Conservation (phyloP, 2,888 invertebrate species). For the Erynnis tages region DNA sequence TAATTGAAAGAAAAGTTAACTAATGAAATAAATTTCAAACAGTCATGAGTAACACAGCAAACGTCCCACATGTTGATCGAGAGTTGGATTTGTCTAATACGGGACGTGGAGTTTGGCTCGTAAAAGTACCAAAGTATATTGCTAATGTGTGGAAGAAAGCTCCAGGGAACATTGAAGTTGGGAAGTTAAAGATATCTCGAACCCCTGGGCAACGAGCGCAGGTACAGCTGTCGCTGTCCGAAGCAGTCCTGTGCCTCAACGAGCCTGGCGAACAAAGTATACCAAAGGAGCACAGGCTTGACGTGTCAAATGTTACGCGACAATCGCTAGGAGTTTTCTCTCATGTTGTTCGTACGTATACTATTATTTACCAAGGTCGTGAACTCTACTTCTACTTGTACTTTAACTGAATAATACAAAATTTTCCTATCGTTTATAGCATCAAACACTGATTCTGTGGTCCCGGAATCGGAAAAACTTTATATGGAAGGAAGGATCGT, state of each 20-base stretch:
- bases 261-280: conserved; percentile 90
- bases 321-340: conserved; percentile 97
- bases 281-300: conserved; percentile 95
- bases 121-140: conserved; percentile 97
- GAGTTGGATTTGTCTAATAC: conserved; percentile 94
- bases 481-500: conserved; percentile 97
- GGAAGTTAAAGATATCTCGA: conserved; percentile 93
- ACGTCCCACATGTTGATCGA: conserved; percentile 83
- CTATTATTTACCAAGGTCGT: not conserved
- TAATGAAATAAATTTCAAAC: conserved; percentile 19
- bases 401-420: not conserved
- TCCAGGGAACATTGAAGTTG: conserved; percentile 95
- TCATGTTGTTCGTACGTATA: conserved; percentile 86
- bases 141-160: conserved; percentile 97
- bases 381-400: not conserved
- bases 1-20: too few relatives aligned
- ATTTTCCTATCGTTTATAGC: conserved; percentile 60
- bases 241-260: conserved; percentile 88
- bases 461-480: conserved; percentile 91
- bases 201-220: conserved; percentile 91
- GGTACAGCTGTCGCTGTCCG: conserved; percentile 92
- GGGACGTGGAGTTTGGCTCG: conserved; percentile 96
- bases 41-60: conserved; percentile 50
- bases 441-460: conserved; percentile 83
- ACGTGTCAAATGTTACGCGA: conserved; percentile 94